Conservation (phyloP, 2,888 invertebrate species). For the Eugnorisma glareosa region DNA sequence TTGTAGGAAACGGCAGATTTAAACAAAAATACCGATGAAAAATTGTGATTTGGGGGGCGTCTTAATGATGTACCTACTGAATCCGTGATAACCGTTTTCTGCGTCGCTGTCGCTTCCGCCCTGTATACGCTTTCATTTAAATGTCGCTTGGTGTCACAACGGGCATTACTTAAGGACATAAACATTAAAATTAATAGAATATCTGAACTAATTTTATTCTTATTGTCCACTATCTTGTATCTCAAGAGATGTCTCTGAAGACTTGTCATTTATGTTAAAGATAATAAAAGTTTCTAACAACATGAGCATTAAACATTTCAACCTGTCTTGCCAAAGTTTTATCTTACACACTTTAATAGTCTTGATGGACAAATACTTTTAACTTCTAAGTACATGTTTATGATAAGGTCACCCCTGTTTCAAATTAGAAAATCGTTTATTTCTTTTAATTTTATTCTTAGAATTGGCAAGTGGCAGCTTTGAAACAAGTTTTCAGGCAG, state of each 20-base stretch:
- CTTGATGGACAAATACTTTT: not conserved
- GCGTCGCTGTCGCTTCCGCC: too few species aligned
- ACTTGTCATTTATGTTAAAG: constrained; percentile 7
- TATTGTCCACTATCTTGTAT: not conserved
- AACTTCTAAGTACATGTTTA: not conserved
- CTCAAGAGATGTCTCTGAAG: not conserved
- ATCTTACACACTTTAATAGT: not conserved
- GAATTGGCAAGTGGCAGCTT: not conserved
- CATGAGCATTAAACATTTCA: not conserved
- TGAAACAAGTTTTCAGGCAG: constrained; percentile 4
- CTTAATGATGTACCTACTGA: too few species aligned
- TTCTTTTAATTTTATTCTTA: not conserved
- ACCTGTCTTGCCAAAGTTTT: not conserved
- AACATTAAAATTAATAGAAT: not conserved
- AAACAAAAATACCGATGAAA: too few species aligned
- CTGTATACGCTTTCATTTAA: too few species aligned
- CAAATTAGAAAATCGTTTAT: not conserved
- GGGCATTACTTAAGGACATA: too few species aligned
- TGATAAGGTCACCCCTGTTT: not conserved
- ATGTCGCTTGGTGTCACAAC: too few species aligned
- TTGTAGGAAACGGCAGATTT: too few species aligned
- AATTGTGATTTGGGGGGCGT: too few species aligned
- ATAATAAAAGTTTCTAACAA: constrained; percentile 9
- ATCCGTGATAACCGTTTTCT: too few species aligned
- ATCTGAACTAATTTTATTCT: not conserved